Base-by-base conservation (phyloP, 1,140 invertebrate species). In the Zelostemma sp. region DNA sequence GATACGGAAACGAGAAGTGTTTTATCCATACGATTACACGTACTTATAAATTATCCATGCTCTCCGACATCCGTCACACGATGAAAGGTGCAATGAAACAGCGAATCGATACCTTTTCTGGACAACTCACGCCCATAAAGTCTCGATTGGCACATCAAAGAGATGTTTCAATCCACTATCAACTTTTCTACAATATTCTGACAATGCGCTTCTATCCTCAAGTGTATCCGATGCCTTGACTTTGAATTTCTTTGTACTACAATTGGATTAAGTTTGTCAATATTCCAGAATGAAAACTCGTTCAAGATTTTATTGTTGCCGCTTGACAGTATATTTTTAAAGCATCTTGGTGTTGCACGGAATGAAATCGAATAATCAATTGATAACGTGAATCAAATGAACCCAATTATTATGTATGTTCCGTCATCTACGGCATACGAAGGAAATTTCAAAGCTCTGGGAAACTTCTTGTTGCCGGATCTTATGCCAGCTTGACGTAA, bases 401-500 rank as follows among this genome's bases (percentile, higher is more conserved):
- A 72, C 48, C 64, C 70, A 75, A 77, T 75, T 74, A 75, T 54
- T 57, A 25, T 8, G 21, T 43, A 40, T 46, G 25, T 76, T 69
- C 63, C 45, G 54, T 54, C 25, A 15, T 46, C 61, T 66, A 56
- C 18, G 47, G 21, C 48, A 66, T 69, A 62, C 56, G 66, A 56
- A 53, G 68, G 73, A 72, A 79, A 80, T 78, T 76, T 73, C 60
- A 28, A 78, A 76, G 74, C 75, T 68, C 68, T 54, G 51, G 54
- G 46, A 67, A 75, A 80, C 68, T 77, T 75, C 65, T 68, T 49
- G 55, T 55, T 58, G 60, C 43, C 51, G 63, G 70, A 77, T 74
- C 76, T 77, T 73, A 77, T 77, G 75, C 71, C 60, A 72, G 74
- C 78, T 78, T 79, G 71, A 79, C 69, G 76, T 77, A 80, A 80